These are phyloP conservation scores for Nyleta sp. DNA, from an alignment of 2,888 invertebrate genomes.

Conservation along the genomic window DNA sequence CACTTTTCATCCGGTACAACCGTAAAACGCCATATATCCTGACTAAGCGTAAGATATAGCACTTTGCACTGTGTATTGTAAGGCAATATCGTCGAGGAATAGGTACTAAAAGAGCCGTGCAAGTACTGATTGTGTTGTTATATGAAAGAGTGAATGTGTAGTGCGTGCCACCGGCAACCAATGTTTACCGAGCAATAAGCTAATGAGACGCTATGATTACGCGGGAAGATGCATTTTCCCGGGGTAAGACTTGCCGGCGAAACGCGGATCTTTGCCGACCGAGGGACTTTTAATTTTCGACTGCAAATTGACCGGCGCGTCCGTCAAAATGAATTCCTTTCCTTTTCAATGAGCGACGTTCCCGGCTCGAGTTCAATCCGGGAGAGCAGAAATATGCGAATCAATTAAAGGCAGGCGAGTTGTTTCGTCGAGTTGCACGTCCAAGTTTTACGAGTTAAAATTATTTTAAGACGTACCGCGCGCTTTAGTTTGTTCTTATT, in stretches of 20 bases:
- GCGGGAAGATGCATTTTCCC: slow-evolving; percentile 44
- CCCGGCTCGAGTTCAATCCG: no score
- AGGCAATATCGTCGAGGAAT: slow-evolving; percentile 47
- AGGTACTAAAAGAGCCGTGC: slow-evolving; percentile 54
- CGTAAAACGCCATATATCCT: slow-evolving; percentile 26
- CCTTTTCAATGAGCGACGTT: no score
- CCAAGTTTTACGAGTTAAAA: slow-evolving; percentile 3
- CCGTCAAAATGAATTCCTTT: no score
- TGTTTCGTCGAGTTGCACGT: no score
- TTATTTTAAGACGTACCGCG: slow-evolving; percentile 12
- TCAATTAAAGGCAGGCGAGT: no score
- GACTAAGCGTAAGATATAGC: slow-evolving; percentile 23
- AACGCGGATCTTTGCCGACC: slow-evolving; percentile 19
- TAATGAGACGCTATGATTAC: slow-evolving; percentile 68
- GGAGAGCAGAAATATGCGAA: no score
- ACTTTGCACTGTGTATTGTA: slow-evolving; percentile 33
- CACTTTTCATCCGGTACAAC: background rate
- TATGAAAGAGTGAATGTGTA: slow-evolving; percentile 56
- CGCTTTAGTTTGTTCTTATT: slow-evolving; percentile 25
- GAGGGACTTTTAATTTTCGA: background rate
- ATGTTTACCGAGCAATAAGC: slow-evolving; percentile 69
- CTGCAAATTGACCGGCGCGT: background rate
- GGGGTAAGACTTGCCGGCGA: slow-evolving; percentile 16
- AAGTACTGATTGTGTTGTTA: slow-evolving; percentile 56
- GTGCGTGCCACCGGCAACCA: slow-evolving; percentile 64